Percentiles rank a stretch among this genome's conserved stretches.
Evolutionary conservation across 2,797 vertebrate genomes (phyloP).

Genomic region (Acipenser transmontanus): DNA sequence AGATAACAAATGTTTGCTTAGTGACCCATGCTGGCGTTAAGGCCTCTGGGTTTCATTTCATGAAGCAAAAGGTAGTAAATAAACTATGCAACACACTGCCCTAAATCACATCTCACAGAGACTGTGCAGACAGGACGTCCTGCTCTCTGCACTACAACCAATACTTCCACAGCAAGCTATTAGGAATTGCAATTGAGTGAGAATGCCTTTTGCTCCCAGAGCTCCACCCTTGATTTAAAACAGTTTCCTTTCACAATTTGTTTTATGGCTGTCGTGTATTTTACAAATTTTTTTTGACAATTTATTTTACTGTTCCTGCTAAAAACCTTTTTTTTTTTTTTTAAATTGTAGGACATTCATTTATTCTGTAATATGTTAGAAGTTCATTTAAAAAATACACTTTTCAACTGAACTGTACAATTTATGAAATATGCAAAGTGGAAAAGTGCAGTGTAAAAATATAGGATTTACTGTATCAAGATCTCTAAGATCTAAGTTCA

Average conservation of each 20-base stretch:
- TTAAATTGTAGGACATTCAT: background rate
- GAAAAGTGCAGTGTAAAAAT: too few species aligned
- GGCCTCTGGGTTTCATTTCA: slow-evolving; percentile 33
- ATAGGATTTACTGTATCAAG: too few species aligned
- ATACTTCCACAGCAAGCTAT: background rate
- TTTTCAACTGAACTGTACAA: too few species aligned
- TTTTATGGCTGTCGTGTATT: background rate
- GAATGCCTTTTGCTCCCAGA: slow-evolving; percentile 7
- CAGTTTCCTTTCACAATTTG: background rate
- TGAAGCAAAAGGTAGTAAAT: slow-evolving; percentile 37
- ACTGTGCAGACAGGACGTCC: background rate
- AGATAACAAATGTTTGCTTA: slow-evolving; percentile 30
- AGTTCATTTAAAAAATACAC: too few species aligned
- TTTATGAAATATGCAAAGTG: too few species aligned
- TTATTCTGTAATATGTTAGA: too few species aligned
- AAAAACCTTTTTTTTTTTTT: background rate
- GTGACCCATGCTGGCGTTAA: slow-evolving; percentile 31
- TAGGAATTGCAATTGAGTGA: background rate
- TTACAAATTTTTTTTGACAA: background rate
- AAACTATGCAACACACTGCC: slow-evolving; percentile 20
- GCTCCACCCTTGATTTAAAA: background rate
- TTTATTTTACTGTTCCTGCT: background rate
- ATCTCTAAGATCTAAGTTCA: too few species aligned
- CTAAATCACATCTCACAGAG: slow-evolving; percentile 30
- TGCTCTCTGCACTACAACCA: background rate